Evolutionary conservation across 2,888 invertebrate species (phyloP).

Genomic region (Leptinotarsa peninsularis): DNA sequence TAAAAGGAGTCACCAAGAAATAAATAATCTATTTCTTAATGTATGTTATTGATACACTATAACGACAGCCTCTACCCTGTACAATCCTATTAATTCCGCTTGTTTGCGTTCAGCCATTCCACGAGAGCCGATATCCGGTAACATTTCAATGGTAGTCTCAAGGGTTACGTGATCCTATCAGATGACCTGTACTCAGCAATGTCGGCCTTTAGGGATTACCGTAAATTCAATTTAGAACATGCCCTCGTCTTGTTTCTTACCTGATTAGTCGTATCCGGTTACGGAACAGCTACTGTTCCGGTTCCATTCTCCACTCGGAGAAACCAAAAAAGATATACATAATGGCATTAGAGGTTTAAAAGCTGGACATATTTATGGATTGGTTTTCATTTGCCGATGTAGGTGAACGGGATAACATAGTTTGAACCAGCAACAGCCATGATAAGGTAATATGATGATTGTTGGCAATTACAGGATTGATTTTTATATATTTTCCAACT

Average conservation of each 20-base stretch:
- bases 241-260: conserved; percentile 39
- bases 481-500: no score
- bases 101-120: conserved; percentile 6
- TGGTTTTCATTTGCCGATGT: not conserved
- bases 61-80: not conserved
- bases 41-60: no score
- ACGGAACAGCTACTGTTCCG: conserved; percentile 25
- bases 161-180: conserved; percentile 20
- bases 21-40: no score
- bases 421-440: no score
- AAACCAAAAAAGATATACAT: not conserved
- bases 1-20: no score
- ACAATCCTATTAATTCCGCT: not conserved
- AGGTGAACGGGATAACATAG: not conserved
- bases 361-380: not conserved
- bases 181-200: conserved; percentile 20
- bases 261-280: conserved; percentile 38
- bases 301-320: not conserved
- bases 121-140: conserved; percentile 7
- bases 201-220: conserved; percentile 39
- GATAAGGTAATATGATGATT: no score
- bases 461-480: no score
- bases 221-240: conserved; percentile 48
- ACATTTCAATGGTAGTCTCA: conserved; percentile 49
- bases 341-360: not conserved